Percentiles rank a stretch among this genome's conserved stretches.
Evolutionary conservation across 2,113 vertebrate genomes (phyloP).

Genomic region (Elanus axillaris): DNA sequence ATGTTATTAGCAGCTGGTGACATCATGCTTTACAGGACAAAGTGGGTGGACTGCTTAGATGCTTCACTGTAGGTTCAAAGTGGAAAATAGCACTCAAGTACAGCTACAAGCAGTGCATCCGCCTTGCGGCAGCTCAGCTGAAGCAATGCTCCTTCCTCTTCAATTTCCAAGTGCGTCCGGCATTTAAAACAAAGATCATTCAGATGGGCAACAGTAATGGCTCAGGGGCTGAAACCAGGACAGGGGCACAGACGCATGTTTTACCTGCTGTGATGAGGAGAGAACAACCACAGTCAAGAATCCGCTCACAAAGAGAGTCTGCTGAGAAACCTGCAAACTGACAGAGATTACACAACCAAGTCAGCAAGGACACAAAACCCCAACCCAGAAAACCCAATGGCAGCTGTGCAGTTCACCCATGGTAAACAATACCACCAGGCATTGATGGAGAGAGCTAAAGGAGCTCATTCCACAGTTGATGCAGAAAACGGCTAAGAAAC

Average conservation of each 20-base stretch:
- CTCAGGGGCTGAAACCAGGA: neutral
- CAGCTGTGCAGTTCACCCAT: neutral
- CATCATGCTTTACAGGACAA: slow-evolving; percentile 1
- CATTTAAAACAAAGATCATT: neutral
- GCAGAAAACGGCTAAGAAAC: neutral
- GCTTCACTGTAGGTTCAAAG: neutral
- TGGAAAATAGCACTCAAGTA: neutral
- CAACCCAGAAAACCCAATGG: neutral
- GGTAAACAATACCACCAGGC: neutral
- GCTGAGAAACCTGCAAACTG: slow-evolving; percentile 98
- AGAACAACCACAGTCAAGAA: slow-evolving; percentile 85
- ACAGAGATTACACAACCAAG: neutral
- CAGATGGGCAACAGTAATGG: neutral
- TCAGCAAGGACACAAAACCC: neutral
- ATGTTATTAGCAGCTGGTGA: slow-evolving; percentile 3
- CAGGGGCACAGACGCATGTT: neutral
- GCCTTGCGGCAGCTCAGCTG: neutral
- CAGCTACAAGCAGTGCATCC: neutral
- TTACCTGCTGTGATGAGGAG: slow-evolving; percentile 93
- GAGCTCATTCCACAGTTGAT: neutral
- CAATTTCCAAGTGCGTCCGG: neutral
- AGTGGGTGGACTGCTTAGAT: neutral
- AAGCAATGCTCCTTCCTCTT: neutral
- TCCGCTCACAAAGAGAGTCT: slow-evolving; percentile 91
- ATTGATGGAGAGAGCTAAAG: neutral